Percentiles rank a stretch among this genome's conserved stretches.
Evolutionary conservation across 2,797 vertebrate genomes (phyloP).

Genomic region (Psittacula derbiana): DNA sequence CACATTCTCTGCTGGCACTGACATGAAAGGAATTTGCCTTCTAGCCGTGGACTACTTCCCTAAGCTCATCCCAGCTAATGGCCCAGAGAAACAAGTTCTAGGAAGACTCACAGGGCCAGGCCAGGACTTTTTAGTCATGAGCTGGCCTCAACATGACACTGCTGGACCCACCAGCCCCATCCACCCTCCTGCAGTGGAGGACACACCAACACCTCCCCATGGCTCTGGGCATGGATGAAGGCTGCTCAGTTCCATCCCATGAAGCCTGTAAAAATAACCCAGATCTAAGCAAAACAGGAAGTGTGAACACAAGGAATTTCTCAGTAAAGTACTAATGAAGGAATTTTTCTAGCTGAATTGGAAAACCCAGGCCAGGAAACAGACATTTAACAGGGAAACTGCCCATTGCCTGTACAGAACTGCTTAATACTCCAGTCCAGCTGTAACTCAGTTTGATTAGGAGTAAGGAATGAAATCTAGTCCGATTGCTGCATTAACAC

Average conservation of each 20-base stretch:
- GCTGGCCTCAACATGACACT: background rate
- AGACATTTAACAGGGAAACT: background rate
- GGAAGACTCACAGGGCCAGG: background rate
- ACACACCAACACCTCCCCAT: rapidly evolving
- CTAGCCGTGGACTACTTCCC: background rate
- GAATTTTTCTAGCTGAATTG: background rate
- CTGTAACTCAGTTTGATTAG: background rate
- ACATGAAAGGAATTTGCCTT: background rate
- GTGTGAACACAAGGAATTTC: background rate
- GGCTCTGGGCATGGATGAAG: background rate
- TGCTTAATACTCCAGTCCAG: background rate
- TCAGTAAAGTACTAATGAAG: background rate
- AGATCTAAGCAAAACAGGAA: background rate
- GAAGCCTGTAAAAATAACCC: background rate
- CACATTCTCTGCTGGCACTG: background rate
- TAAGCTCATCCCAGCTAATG: background rate
- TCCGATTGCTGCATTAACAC: background rate
- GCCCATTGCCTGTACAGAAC: background rate
- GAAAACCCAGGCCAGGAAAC: background rate
- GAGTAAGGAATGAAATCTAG: background rate
- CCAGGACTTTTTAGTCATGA: background rate
- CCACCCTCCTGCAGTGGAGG: background rate
- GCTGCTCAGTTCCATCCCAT: no score
- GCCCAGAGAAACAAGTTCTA: background rate
- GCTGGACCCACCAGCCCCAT: background rate